These are phyloP conservation scores for Balaenoptera acutorostrata DNA, from an alignment of 2,113 vertebrate genomes.

Conservation along the genomic window DNA sequence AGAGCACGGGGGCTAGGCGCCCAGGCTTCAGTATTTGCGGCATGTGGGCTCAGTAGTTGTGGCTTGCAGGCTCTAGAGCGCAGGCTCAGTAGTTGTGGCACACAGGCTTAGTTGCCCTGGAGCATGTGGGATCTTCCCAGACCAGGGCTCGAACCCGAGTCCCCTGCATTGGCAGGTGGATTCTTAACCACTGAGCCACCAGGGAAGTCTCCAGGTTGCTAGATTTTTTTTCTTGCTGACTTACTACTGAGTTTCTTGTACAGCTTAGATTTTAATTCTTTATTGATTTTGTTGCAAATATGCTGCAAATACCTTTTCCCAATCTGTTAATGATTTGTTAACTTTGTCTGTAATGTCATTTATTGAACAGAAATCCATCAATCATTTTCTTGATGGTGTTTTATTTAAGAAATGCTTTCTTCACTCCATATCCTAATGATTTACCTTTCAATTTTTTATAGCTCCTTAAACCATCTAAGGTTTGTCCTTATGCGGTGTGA, in stretches of 20 bases:
- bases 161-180: too few species aligned
- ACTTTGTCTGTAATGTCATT: background rate
- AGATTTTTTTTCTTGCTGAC: background rate
- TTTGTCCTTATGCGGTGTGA: background rate
- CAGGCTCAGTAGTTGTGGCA: too few species aligned
- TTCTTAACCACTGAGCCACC: too few species aligned
- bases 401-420: background rate
- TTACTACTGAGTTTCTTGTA: background rate
- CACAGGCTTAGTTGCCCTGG: too few species aligned
- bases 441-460: background rate
- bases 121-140: too few species aligned
- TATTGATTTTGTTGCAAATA: background rate
- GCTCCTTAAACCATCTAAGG: background rate
- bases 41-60: too few species aligned
- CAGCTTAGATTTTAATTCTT: background rate
- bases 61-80: too few species aligned
- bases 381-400: background rate
- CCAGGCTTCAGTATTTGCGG: too few species aligned
- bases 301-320: background rate
- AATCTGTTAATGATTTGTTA: background rate
- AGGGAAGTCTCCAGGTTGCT: too few species aligned
- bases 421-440: background rate
- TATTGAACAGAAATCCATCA: background rate
- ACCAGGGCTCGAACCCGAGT: too few species aligned
- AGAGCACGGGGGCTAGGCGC: too few species aligned